Percentiles rank a stretch among this genome's conserved stretches.
Conservation (phyloP, 2,797 vertebrate species). For the Epinephelus malabaricus region DNA sequence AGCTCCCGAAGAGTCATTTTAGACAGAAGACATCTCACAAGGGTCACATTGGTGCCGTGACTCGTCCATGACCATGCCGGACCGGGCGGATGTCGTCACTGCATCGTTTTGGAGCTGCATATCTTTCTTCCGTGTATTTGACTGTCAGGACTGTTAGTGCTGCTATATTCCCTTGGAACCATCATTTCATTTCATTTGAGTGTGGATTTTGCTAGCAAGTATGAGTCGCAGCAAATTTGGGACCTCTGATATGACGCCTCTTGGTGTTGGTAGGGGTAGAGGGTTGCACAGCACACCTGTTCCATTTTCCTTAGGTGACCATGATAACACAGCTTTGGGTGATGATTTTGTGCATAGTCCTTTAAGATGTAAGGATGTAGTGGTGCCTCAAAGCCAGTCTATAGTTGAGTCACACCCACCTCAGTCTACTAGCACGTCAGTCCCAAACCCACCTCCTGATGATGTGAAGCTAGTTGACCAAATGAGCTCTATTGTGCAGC, state of each 20-base stretch:
- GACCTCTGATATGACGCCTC: too few species aligned
- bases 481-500: slow-evolving; percentile 1
- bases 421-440: neutral
- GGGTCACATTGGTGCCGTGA: neutral
- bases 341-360: neutral
- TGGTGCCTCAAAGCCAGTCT: neutral
- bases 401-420: neutral
- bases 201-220: neutral
- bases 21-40: too few species aligned
- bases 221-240: neutral
- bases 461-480: neutral
- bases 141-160: too few species aligned
- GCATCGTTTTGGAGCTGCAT: neutral
- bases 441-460: neutral
- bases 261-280: neutral
- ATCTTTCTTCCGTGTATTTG: too few species aligned
- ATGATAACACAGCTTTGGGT: neutral
- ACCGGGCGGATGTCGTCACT: neutral
- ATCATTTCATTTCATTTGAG: neutral
- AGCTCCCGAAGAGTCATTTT: too few species aligned
- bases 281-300: neutral
- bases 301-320: neutral
- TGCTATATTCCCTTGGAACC: too few species aligned
- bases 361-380: neutral
- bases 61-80: neutral